Conservation (phyloP, 2,888 invertebrate genomes). For the Lysandra bellargus region DNA sequence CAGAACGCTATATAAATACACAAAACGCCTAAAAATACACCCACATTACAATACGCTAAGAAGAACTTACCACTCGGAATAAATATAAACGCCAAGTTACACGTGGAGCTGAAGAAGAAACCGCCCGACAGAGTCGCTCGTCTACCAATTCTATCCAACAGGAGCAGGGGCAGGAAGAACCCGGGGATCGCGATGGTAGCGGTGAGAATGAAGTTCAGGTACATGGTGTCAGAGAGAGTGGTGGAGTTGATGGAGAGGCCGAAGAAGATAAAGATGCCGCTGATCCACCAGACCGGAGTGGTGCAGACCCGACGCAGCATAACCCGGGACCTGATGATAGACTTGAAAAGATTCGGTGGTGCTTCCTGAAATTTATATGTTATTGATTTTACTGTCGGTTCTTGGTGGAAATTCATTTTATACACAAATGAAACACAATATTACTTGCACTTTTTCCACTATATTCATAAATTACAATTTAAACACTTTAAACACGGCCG, state of each 20-base stretch:
- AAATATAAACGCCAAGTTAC: slow-evolving; percentile 63
- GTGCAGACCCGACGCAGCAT: slow-evolving; percentile 80
- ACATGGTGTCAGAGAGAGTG: slow-evolving; percentile 85
- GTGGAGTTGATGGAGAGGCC: slow-evolving; percentile 89
- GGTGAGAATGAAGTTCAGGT: slow-evolving; percentile 85
- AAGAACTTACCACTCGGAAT: slow-evolving; percentile 70
- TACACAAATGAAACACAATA: no score
- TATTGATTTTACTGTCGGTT: no score
- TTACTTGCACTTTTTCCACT: no score
- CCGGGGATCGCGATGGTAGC: slow-evolving; percentile 86
- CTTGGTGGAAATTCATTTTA: no score
- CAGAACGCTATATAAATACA: no score
- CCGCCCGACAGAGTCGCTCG: slow-evolving; percentile 80
- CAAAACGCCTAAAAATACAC: no score
- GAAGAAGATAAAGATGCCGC: slow-evolving; percentile 88
- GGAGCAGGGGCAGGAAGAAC: slow-evolving; percentile 79
- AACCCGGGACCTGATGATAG: slow-evolving; percentile 71
- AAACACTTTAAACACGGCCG: no score
- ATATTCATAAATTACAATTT: no score
- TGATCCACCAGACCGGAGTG: slow-evolving; percentile 89
- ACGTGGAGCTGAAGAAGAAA: slow-evolving; percentile 79
- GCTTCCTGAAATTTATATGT: not conserved
- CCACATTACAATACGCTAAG: not conserved
- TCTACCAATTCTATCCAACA: slow-evolving; percentile 83
- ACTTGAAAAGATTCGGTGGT: slow-evolving; percentile 46